A percentile compares a stretch with the other conserved stretches of the same genome.
phyloP scores from a whole-genome alignment of 2,888 invertebrate species.

The Aphidoletes aphidimyza region DNA sequence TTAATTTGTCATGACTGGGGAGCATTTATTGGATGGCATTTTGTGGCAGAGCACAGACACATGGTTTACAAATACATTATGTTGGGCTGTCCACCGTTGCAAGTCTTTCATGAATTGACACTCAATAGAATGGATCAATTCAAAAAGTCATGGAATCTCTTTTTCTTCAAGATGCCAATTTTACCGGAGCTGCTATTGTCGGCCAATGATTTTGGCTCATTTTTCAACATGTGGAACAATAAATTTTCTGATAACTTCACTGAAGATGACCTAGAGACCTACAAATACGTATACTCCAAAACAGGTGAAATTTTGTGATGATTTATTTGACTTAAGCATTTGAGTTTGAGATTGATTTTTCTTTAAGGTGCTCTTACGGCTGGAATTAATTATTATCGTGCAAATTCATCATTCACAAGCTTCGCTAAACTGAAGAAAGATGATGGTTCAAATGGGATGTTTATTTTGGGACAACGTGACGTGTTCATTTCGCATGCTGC shows the following conservation, averaged over 20 bases:
- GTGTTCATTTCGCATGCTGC: constrained; percentile 62
- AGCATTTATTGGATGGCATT: constrained; percentile 70
- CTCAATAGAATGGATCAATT: constrained; percentile 66
- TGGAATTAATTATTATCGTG: constrained; percentile 71
- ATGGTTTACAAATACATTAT: constrained; percentile 69
- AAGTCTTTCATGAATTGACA: constrained; percentile 66
- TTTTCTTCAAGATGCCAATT: constrained; percentile 69
- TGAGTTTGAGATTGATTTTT: constrained; percentile 28
- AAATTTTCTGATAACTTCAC: constrained; percentile 61
- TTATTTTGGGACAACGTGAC: constrained; percentile 68
- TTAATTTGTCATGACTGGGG: constrained; percentile 79
- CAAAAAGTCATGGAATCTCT: constrained; percentile 70
- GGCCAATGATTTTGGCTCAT: constrained; percentile 66
- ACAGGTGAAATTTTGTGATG: constrained; percentile 57
- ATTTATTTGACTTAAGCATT: constrained; percentile 55
- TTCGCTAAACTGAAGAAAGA: constrained; percentile 58
- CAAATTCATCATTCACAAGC: constrained; percentile 64
- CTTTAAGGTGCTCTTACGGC: constrained; percentile 69
- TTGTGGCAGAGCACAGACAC: constrained; percentile 70
- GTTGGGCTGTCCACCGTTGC: constrained; percentile 69
- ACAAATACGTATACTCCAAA: constrained; percentile 71
- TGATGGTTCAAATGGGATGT: constrained; percentile 66
- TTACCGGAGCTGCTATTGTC: constrained; percentile 70
- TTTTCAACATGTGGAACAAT: constrained; percentile 64
- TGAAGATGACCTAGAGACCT: constrained; percentile 69